A percentile compares a stretch with the other conserved stretches of the same genome.
phyloP scores from a whole-genome alignment of 2,888 invertebrate species.

The Arge pagana region DNA sequence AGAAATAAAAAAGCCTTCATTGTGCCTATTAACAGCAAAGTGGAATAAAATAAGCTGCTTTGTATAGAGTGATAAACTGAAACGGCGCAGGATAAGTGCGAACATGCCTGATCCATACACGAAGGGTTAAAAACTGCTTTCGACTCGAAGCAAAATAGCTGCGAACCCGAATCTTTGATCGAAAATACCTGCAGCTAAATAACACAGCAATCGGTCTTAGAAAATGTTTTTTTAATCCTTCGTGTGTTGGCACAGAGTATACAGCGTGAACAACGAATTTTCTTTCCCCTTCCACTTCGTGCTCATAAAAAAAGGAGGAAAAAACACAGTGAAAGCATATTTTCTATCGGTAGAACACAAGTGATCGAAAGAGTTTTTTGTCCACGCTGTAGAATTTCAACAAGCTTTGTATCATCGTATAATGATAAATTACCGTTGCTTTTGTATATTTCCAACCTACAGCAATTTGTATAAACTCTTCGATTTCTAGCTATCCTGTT shows the following conservation, averaged over 20 bases:
- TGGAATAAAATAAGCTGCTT: constrained; percentile 30
- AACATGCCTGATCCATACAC: too few relatives aligned
- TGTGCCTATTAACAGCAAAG: constrained; percentile 44
- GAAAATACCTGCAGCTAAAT: too few relatives aligned
- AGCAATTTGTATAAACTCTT: constrained; percentile 25
- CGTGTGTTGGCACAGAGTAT: constrained; percentile 13
- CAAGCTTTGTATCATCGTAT: constrained; percentile 36
- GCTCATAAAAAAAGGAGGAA: too few relatives aligned
- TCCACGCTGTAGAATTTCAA: not conserved
- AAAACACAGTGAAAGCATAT: too few relatives aligned
- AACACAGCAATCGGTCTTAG: too few relatives aligned
- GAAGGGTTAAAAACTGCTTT: too few relatives aligned
- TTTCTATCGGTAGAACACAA: too few relatives aligned
- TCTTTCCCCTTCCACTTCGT: too few relatives aligned
- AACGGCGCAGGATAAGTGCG: constrained; percentile 17
- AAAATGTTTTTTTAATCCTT: constrained; percentile 7
- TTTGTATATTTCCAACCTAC: constrained; percentile 45
- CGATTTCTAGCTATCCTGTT: not conserved
- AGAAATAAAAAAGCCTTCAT: constrained; percentile 48
- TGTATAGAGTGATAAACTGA: constrained; percentile 25
- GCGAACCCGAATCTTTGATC: too few relatives aligned
- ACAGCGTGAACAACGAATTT: too few relatives aligned
- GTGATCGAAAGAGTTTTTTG: too few relatives aligned
- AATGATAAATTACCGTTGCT: constrained; percentile 39
- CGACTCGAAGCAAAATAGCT: too few relatives aligned